A percentile compares a stretch with the other conserved stretches of the same genome.
phyloP scores from a whole-genome alignment of 1,140 invertebrate species.

The Scaptomyza graminum region DNA sequence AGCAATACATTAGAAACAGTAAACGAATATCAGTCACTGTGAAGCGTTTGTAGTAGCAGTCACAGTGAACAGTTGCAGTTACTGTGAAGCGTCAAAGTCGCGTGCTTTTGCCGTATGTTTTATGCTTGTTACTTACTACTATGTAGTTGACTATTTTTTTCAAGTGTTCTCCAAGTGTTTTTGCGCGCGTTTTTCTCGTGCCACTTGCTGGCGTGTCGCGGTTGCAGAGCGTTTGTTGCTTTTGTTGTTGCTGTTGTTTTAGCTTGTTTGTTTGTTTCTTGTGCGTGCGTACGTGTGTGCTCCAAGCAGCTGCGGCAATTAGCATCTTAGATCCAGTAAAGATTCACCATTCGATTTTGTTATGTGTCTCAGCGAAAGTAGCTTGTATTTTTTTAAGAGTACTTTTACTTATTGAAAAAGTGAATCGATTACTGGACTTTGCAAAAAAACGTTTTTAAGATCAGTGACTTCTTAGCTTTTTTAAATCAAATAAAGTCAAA shows the following conservation, averaged over 20 bases:
- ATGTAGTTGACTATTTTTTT: conserved; percentile 27
- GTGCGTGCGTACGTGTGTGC: conserved; percentile 6
- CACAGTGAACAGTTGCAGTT: conserved; percentile 15
- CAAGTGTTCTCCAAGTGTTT: conserved; percentile 33
- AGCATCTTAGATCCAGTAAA: neutral
- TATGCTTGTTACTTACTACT: conserved; percentile 17
- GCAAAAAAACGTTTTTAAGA: no score
- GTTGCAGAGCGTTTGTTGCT: conserved; percentile 35
- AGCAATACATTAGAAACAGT: neutral
- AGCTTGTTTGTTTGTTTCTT: conserved; percentile 5
- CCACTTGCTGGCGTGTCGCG: conserved; percentile 41
- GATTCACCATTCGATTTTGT: neutral
- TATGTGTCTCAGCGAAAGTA: conserved; percentile 3
- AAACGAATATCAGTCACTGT: neutral
- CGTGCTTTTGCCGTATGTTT: conserved; percentile 37
- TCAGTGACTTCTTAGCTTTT: no score
- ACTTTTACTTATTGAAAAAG: neutral
- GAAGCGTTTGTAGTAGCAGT: neutral
- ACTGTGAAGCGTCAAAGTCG: conserved; percentile 18
- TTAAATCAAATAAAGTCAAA: no score
- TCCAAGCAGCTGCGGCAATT: conserved; percentile 3
- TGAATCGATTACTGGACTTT: no score
- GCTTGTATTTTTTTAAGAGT: neutral
- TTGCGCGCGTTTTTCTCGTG: conserved; percentile 39
- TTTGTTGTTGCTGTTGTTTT: conserved; percentile 27